A percentile compares a stretch with the other conserved stretches of the same genome.
These are phyloP conservation scores for Norana najaformis DNA, from an alignment of 2,888 invertebrate genomes.

Conservation along the genomic window DNA sequence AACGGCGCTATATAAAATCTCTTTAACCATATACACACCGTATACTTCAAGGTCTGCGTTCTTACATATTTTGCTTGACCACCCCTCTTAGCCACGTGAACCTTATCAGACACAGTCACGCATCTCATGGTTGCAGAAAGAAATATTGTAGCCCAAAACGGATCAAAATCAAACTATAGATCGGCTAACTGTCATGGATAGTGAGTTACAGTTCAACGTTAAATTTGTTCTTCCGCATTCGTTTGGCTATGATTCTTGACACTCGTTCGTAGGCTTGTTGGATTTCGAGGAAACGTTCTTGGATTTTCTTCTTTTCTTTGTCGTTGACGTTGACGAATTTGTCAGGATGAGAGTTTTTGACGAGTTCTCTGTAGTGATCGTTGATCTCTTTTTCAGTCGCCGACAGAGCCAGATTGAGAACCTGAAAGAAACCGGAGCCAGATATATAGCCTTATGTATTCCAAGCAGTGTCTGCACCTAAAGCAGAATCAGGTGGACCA, in stretches of 20 bases:
- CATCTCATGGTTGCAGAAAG: not conserved
- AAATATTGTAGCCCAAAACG: no score
- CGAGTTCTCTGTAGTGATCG: conserved; percentile 78
- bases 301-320: conserved; percentile 72
- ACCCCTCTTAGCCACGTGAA: no score
- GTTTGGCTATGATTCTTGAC: not conserved
- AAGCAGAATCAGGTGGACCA: not conserved
- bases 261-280: conserved; percentile 81
- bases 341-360: conserved; percentile 87
- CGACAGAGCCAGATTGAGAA: conserved; percentile 76
- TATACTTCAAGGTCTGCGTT: no score
- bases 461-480: not conserved
- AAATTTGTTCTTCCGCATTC: conserved; percentile 6
- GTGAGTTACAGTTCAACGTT: not conserved
- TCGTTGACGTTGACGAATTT: conserved; percentile 75
- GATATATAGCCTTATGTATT: not conserved
- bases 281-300: conserved; percentile 87
- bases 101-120: not conserved
- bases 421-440: conserved; percentile 64
- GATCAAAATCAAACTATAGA: no score
- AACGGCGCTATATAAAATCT: no score
- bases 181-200: not conserved
- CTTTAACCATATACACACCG: no score
- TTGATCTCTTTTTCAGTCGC: conserved; percentile 86
- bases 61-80: no score